phyloP scores from a whole-genome alignment of 1,140 invertebrate species.

The Aphelinus atriplicis region DNA sequence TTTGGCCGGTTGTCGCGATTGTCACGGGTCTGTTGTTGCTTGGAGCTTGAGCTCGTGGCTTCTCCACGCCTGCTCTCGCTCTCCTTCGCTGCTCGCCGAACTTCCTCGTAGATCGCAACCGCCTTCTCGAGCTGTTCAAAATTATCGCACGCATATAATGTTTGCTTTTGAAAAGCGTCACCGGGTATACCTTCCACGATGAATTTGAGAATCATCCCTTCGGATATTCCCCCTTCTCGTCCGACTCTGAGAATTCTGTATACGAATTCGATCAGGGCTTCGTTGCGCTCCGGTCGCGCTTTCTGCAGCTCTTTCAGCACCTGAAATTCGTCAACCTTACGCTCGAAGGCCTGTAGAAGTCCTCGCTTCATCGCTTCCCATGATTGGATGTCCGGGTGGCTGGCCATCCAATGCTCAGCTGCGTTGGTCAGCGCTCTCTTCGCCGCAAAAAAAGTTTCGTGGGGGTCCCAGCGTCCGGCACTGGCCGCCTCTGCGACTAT shows the following conservation, averaged over 20 bases:
- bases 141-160: not conserved
- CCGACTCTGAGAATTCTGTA: not conserved
- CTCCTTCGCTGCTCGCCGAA: too few species aligned
- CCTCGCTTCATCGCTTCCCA: not conserved
- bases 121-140: not conserved
- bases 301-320: not conserved
- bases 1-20: not conserved
- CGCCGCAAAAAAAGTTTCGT: not conserved
- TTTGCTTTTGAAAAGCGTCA: not conserved
- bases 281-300: not conserved
- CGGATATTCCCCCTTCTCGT: not conserved
- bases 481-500: too few species aligned
- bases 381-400: not conserved
- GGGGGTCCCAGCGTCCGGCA: too few species aligned
- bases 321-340: too few species aligned
- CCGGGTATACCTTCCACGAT: not conserved
- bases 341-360: not conserved
- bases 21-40: not conserved
- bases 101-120: not conserved
- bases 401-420: not conserved
- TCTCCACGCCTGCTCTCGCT: not conserved
- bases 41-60: not conserved
- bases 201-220: not conserved
- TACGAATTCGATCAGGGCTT: not conserved
- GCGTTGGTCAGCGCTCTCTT: not conserved